Conservation (phyloP, 1,140 invertebrate genomes). For the Pseudomyrmex gracilis region DNA sequence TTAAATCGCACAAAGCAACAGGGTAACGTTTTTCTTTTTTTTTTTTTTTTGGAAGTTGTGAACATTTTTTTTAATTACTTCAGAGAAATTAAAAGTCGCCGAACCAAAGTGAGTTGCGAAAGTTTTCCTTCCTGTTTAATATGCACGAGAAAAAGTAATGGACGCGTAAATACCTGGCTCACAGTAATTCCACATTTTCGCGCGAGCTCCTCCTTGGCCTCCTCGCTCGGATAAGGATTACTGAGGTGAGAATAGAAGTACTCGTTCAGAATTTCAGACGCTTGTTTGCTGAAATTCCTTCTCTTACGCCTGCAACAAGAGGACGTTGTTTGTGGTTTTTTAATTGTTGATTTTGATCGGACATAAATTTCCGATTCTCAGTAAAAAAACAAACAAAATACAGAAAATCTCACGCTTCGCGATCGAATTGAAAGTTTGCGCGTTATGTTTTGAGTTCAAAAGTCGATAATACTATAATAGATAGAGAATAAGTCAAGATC, state of each 20-base stretch:
- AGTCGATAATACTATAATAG: too few species aligned
- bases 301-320: constrained; percentile 93
- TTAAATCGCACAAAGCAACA: background rate
- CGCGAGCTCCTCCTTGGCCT: constrained; percentile 99
- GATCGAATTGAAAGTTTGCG: too few species aligned
- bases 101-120: background rate
- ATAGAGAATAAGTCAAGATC: too few species aligned
- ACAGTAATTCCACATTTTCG: constrained; percentile 99
- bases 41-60: background rate
- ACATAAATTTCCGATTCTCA: background rate
- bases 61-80: constrained; percentile 14
- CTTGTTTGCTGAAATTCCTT: constrained; percentile 99
- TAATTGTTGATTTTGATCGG: background rate
- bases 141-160: background rate
- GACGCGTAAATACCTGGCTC: constrained; percentile 89
- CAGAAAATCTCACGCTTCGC: too few species aligned
- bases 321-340: background rate
- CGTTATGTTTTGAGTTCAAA: too few species aligned
- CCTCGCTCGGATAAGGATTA: constrained; percentile 99
- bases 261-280: constrained; percentile 99
- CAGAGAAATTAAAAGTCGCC: background rate
- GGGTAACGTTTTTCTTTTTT: too few species aligned
- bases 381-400: background rate
- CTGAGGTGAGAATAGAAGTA: constrained; percentile 99
- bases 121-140: background rate